A percentile compares a stretch with the other conserved stretches of the same genome.
Evolutionary conservation across 2,888 invertebrate species (phyloP).

Genomic region (Encarsia formosa): DNA sequence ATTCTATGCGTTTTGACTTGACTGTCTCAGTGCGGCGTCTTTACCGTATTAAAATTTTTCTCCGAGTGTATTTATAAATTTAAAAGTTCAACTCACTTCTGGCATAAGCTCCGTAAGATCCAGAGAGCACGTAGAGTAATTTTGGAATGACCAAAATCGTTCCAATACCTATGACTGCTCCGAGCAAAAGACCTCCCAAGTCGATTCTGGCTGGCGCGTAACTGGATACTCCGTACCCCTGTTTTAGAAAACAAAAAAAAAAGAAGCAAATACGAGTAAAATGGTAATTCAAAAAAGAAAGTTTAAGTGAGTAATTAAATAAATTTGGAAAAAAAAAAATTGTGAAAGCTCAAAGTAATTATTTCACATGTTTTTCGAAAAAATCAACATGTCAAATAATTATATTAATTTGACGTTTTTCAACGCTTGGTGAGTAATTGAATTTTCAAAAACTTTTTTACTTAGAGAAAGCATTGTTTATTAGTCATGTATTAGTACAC

Average conservation of each 20-base stretch:
- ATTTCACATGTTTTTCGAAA: too few species aligned
- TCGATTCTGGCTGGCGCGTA: constrained; percentile 77
- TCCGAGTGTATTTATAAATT: neutral
- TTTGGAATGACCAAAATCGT: constrained; percentile 78
- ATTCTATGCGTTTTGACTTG: too few species aligned
- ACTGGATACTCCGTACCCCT: constrained; percentile 55
- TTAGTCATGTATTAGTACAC: too few species aligned
- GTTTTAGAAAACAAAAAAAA: neutral
- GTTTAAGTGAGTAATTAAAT: too few species aligned
- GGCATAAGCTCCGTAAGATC: constrained; percentile 64
- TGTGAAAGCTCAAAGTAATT: too few species aligned
- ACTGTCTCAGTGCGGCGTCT: neutral
- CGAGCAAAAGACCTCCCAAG: constrained; percentile 75
- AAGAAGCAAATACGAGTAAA: too few species aligned
- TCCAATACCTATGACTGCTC: constrained; percentile 76
- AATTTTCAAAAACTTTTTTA: too few species aligned
- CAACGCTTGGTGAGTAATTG: too few species aligned
- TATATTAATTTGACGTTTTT: too few species aligned
- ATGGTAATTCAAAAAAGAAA: too few species aligned
- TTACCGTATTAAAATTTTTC: neutral
- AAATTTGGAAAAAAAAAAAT: too few species aligned
- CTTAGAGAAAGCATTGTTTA: neutral
- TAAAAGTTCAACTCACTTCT: constrained; percentile 71
- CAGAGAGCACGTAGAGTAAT: constrained; percentile 67
- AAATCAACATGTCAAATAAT: too few species aligned